phyloP scores from a whole-genome alignment of 2,113 vertebrate species.

The Triplophysa dalaica region DNA sequence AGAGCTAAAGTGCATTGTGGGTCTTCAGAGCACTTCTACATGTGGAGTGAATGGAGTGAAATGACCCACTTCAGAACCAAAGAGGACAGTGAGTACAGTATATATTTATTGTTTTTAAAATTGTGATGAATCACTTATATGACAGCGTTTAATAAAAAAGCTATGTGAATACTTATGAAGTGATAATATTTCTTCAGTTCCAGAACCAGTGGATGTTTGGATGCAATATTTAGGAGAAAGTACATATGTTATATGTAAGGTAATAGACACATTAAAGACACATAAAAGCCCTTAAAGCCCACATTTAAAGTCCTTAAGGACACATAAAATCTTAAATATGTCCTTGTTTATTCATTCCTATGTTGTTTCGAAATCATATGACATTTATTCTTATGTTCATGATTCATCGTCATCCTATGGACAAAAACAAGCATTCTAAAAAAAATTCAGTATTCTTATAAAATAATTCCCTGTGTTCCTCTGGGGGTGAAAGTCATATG shows the following conservation, averaged over 20 bases:
- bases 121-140: too few species aligned
- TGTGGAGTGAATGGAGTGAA: constrained; percentile 66
- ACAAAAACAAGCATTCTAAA: too few species aligned
- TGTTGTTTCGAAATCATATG: too few species aligned
- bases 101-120: not conserved
- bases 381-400: too few species aligned
- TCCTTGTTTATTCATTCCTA: too few species aligned
- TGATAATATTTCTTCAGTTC: constrained; percentile 58
- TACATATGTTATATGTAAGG: constrained; percentile 63
- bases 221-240: constrained; percentile 49
- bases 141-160: too few species aligned
- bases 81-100: constrained; percentile 61
- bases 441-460: not conserved
- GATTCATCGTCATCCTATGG: too few species aligned
- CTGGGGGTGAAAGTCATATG: not conserved
- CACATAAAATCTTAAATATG: too few species aligned
- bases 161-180: not conserved
- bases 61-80: constrained; percentile 48
- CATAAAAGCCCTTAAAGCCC: too few species aligned
- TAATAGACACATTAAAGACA: constrained; percentile 42
- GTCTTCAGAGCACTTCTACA: constrained; percentile 61
- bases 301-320: too few species aligned
- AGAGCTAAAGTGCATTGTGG: constrained; percentile 58
- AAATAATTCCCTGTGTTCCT: not conserved
- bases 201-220: constrained; percentile 70